Conservation (phyloP, 2,113 vertebrate species). For the Macrotis lagotis region DNA sequence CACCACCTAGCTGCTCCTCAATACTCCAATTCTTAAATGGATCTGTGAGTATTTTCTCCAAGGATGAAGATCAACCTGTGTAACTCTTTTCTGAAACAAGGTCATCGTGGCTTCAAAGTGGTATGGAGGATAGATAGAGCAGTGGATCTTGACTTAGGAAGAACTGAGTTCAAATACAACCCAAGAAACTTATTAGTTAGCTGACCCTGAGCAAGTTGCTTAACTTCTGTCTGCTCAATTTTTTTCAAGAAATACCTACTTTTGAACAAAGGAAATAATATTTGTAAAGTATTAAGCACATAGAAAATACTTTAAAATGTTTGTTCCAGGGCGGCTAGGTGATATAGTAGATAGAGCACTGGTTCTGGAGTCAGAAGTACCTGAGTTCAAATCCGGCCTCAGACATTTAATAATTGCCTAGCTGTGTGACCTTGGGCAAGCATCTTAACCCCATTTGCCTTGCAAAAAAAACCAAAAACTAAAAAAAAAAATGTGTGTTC, state of each 20-base stretch:
- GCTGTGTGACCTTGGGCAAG: too few relatives aligned
- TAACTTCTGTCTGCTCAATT: not conserved
- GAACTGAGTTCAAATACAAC: not conserved
- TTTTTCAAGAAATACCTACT: not conserved
- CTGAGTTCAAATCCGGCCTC: too few relatives aligned
- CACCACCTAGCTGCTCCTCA: too few relatives aligned
- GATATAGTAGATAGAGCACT: too few relatives aligned
- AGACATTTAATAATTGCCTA: too few relatives aligned
- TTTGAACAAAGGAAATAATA: not conserved
- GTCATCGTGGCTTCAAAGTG: not conserved
- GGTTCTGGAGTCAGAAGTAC: too few relatives aligned
- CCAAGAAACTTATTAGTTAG: not conserved
- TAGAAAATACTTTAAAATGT: too few relatives aligned
- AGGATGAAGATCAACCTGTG: not conserved
- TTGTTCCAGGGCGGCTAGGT: too few relatives aligned
- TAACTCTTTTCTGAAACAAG: not conserved
- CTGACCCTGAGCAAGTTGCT: not conserved
- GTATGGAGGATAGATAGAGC: not conserved
- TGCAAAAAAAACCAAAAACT: too few relatives aligned
- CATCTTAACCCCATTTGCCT: too few relatives aligned
- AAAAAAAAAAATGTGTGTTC: not conserved
- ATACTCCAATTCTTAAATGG: not conserved
- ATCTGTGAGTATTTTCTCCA: not conserved
- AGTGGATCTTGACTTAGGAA: too few relatives aligned
- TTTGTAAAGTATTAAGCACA: not conserved